A percentile compares a stretch with the other conserved stretches of the same genome.
phyloP scores from a whole-genome alignment of 2,797 vertebrate species.

The Miichthys miiuy region DNA sequence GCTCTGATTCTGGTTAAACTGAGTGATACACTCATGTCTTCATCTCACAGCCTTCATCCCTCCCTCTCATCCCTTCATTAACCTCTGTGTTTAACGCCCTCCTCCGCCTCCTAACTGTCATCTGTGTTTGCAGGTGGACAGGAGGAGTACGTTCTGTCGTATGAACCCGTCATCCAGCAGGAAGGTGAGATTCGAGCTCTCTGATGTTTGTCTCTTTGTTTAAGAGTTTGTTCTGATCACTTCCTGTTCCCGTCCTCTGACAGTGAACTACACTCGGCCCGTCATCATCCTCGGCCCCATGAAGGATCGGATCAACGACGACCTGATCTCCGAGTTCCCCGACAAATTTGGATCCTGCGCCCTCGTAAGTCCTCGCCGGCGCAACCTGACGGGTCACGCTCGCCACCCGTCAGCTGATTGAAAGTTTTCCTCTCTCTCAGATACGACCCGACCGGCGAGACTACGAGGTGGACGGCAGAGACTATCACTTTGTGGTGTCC shows the following conservation, averaged over 20 bases:
- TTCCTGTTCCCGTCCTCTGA: slow-evolving; percentile 30
- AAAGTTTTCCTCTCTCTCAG: slow-evolving; percentile 72
- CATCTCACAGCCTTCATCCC: not conserved
- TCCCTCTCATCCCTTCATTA: not conserved
- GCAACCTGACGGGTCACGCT: too few relatives aligned
- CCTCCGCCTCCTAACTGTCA: not conserved
- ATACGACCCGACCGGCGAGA: slow-evolving; percentile 96
- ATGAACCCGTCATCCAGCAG: slow-evolving; percentile 95
- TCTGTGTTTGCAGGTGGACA: slow-evolving; percentile 88
- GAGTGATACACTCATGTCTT: too few relatives aligned
- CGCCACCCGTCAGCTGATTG: not conserved
- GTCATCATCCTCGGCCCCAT: slow-evolving; percentile 98
- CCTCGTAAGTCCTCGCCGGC: slow-evolving; percentile 89
- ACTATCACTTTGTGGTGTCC: slow-evolving; percentile 97
- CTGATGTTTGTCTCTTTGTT: too few relatives aligned
- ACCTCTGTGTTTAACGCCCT: too few relatives aligned
- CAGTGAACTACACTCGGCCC: slow-evolving; percentile 95
- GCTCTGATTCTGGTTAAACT: too few relatives aligned
- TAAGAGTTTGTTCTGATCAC: too few relatives aligned
- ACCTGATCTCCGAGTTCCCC: slow-evolving; percentile 98
- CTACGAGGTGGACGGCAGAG: slow-evolving; percentile 96
- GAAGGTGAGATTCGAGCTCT: slow-evolving; percentile 87
- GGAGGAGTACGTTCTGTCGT: slow-evolving; percentile 96
- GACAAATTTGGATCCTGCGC: slow-evolving; percentile 98
- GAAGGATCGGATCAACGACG: slow-evolving; percentile 98